These are phyloP conservation scores for Hirtodrosophila histrioides DNA, from an alignment of 2,888 invertebrate genomes.

Conservation along the genomic window DNA sequence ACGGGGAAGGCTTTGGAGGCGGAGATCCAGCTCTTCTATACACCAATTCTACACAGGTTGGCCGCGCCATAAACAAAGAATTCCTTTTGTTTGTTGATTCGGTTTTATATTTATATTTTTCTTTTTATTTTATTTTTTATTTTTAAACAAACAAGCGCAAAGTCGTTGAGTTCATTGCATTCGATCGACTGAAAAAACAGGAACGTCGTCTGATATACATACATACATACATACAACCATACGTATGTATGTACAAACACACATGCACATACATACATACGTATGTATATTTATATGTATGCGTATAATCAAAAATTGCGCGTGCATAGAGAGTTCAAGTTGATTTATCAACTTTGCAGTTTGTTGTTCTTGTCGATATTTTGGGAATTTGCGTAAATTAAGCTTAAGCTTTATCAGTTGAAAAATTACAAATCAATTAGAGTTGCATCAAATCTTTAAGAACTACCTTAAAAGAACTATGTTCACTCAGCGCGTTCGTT, in stretches of 20 bases:
- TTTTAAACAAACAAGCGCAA: conserved; percentile 75
- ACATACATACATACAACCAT: conserved; percentile 7
- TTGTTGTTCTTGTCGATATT: conserved; percentile 1
- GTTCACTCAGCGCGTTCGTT: too few relatives aligned
- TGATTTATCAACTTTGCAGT: conserved; percentile 56
- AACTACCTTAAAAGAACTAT: too few relatives aligned
- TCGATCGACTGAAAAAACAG: conserved; percentile 47
- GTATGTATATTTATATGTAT: conserved; percentile 1
- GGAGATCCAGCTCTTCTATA: conserved; percentile 8
- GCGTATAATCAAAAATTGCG: conserved; percentile 42
- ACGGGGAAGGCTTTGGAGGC: conserved; percentile 9
- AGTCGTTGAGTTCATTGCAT: conserved; percentile 79
- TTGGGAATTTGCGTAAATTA: conserved; percentile 5
- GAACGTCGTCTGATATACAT: conserved; percentile 41
- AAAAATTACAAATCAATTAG: too few relatives aligned
- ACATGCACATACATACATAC: conserved; percentile 6
- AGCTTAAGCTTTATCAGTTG: conserved; percentile 7
- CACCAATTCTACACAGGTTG: conserved; percentile 62
- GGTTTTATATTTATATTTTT: conserved; percentile 31
- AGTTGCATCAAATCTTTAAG: too few relatives aligned
- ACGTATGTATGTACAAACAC: neutral
- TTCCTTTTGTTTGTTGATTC: conserved; percentile 69
- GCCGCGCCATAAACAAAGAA: conserved; percentile 71
- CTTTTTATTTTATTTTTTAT: conserved; percentile 60
- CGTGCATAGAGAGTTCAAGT: conserved; percentile 61